Percentiles rank a stretch among this genome's conserved stretches.
Conservation (phyloP, 2,888 invertebrate genomes). For the Chelonus formosanus region DNA sequence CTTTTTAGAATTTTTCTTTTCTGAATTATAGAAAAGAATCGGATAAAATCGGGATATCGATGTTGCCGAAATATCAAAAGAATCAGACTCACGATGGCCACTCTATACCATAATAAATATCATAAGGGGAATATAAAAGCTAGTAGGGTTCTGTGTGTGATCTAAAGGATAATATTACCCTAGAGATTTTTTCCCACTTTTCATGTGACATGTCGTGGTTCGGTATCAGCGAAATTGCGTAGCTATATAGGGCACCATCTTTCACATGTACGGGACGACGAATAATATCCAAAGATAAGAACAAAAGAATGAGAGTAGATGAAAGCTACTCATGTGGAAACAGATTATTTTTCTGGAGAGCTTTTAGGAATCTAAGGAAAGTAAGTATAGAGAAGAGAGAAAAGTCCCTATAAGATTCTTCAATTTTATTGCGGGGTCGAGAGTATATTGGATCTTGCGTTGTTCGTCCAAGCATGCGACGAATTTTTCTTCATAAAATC, state of each 20-base stretch:
- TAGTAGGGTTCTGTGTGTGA: constrained; percentile 16
- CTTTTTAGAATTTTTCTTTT: too few species aligned
- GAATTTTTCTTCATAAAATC: constrained; percentile 35
- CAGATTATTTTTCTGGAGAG: constrained; percentile 39
- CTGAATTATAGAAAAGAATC: too few species aligned
- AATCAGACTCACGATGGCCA: too few species aligned
- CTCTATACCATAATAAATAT: neutral
- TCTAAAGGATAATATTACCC: constrained; percentile 41
- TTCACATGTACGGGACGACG: constrained; percentile 14
- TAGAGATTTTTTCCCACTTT: constrained; percentile 33
- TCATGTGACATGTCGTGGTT: neutral
- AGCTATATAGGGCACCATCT: constrained; percentile 1
- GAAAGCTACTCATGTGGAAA: constrained; percentile 39
- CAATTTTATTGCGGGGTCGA: constrained; percentile 31
- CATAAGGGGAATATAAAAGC: neutral
- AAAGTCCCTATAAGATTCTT: constrained; percentile 19
- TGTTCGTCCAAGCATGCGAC: constrained; percentile 27
- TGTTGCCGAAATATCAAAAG: too few species aligned
- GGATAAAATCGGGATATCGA: too few species aligned
- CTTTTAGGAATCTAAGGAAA: constrained; percentile 16
- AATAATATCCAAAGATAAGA: neutral
- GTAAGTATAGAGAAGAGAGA: constrained; percentile 7
- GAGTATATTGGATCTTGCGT: constrained; percentile 28
- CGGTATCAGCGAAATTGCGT: constrained; percentile 22
- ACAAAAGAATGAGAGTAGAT: constrained; percentile 19